Conservation (phyloP, 2,113 vertebrate species). For the Epinephelus fuscoguttatus region DNA sequence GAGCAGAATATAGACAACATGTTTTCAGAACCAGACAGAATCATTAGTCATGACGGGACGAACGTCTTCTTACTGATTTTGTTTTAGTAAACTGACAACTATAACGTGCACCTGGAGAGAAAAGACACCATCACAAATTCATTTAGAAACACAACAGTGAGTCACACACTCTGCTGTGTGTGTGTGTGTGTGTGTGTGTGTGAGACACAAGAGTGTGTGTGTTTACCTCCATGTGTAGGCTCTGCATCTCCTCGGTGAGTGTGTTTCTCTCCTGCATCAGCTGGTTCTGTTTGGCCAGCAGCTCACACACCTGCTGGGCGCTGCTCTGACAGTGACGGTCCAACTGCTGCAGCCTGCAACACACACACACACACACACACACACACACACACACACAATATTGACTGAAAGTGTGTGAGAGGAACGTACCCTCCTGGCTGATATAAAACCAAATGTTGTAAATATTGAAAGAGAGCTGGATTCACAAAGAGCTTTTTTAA, state of each 20-base stretch:
- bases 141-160: slow-evolving; percentile 24
- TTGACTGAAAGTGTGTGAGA: slow-evolving; percentile 52
- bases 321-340: slow-evolving; percentile 92
- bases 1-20: slow-evolving; percentile 29
- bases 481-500: slow-evolving; percentile 56
- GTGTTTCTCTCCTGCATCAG: slow-evolving; percentile 90
- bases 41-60: slow-evolving; percentile 38
- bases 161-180: slow-evolving; percentile 32
- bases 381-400: slow-evolving; percentile 36
- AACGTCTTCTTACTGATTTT: slow-evolving; percentile 38
- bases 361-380: slow-evolving; percentile 50
- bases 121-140: slow-evolving; percentile 16
- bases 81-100: slow-evolving; percentile 41
- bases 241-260: slow-evolving; percentile 87
- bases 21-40: slow-evolving; percentile 35
- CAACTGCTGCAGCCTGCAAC: slow-evolving; percentile 91
- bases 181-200: slow-evolving; percentile 34
- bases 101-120: slow-evolving; percentile 22
- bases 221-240: slow-evolving; percentile 85
- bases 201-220: slow-evolving; percentile 31
- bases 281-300: slow-evolving; percentile 92
- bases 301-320: slow-evolving; percentile 92
- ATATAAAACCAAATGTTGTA: slow-evolving; percentile 73
- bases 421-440: slow-evolving; percentile 57
- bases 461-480: slow-evolving; percentile 70